Base-by-base conservation (phyloP, 2,888 invertebrate species). In the Crematogaster levior region DNA sequence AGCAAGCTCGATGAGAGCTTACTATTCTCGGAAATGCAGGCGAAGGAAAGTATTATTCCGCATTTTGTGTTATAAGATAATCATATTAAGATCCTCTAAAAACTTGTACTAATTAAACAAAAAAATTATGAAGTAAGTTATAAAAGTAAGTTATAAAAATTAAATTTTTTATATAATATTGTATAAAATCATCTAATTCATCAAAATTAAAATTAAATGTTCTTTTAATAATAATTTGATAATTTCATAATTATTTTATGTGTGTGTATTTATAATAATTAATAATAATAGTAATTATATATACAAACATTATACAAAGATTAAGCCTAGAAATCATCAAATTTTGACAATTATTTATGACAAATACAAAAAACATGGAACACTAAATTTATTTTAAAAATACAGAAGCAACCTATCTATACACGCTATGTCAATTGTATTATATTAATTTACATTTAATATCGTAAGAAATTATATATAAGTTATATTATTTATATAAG, bases 21-120 rank as follows among this genome's bases (percentile, higher is more conserved):
- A 37, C 37, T 21, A 3, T 73, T 60, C 43, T 43, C 30, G 73
- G 60, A 60, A 43, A 73, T 30, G 58, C 43, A 21, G n/a, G 27
- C 60, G 21, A 43, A 73, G 30, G 10, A 43, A 18, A 60, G 43
- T 56, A 30, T 43, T 43, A 21, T 58, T 40, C 12, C 34, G 53
- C 34, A 18, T 70, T 70, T 18, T 24, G n/a, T 30, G 7, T 56
- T 58, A 60, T 43, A 60, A 15, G 15, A 43, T 30, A 60, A 60
- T 6, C 15, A 43, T 43, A 43, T n/a, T n/a, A 15, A 40, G 43
- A 60, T 73, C 15, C n/a, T 40, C 15, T n/a, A 56, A 18, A 61
- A 27, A 27, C 12, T 40, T n/a, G n/a, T n/a, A 40, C n/a, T 43
- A 72, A 72, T 72, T 72, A 27, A 3, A n/a, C 4, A 1, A 10